Percentiles rank a stretch among this genome's conserved stretches.
phyloP scores from a whole-genome alignment of 1,140 invertebrate genomes.

The Drosophila pandora region DNA sequence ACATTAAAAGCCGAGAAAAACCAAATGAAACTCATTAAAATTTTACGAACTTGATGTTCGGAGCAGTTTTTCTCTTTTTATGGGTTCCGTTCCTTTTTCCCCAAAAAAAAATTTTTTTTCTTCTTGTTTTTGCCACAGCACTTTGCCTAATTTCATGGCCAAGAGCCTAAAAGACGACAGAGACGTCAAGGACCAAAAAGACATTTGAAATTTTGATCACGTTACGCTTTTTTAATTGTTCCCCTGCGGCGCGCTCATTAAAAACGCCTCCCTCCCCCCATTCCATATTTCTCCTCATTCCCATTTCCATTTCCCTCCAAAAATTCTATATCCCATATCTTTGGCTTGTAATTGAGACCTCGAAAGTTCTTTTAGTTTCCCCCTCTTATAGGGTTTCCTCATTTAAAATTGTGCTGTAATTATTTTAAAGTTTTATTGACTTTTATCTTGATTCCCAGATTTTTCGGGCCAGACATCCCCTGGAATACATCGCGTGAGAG shows the following conservation, averaged over 20 bases:
- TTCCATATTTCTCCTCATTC: not conserved
- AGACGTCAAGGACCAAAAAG: conserved; percentile 71
- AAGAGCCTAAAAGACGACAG: conserved; percentile 44
- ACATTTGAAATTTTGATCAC: conserved; percentile 80
- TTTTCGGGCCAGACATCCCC: not conserved
- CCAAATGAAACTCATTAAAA: conserved; percentile 78
- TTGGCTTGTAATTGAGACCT: conserved; percentile 64
- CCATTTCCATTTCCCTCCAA: not conserved
- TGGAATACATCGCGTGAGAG: conserved; percentile 27
- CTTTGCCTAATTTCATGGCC: conserved; percentile 74
- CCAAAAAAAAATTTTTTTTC: conserved; percentile 15
- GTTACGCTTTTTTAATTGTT: conserved; percentile 81
- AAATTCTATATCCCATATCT: conserved; percentile 20
- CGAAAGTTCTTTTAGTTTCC: conserved; percentile 29
- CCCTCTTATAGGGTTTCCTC: conserved; percentile 17
- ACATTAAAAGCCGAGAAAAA: conserved; percentile 63
- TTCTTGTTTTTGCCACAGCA: conserved; percentile 30
- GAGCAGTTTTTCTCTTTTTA: conserved; percentile 80
- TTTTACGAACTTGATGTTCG: conserved; percentile 76
- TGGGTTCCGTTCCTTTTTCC: conserved; percentile 50
- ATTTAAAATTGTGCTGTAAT: conserved; percentile 60
- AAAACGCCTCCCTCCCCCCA: conserved; percentile 15
- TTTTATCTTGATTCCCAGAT: conserved; percentile 18
- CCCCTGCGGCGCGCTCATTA: conserved; percentile 76
- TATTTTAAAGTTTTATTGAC: conserved; percentile 74